Evolutionary conservation across 2,113 vertebrate species (phyloP).

Genomic region (Oenanthe oenanthe): DNA sequence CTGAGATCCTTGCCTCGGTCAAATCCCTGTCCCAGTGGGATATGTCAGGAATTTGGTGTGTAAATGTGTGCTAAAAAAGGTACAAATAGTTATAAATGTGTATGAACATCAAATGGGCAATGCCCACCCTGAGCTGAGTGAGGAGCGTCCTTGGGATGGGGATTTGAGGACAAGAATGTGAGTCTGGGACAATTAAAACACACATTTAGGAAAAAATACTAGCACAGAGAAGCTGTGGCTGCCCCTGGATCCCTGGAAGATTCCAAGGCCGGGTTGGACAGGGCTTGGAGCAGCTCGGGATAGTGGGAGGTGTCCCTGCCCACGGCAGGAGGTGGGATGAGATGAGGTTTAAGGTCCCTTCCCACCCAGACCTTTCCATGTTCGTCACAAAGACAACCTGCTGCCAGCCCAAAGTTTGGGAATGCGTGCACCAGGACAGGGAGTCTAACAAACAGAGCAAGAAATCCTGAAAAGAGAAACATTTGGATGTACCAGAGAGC

Average conservation of each 20-base stretch:
- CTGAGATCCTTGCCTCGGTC: not conserved
- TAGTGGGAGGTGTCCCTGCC: not conserved
- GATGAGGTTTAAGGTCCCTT: not conserved
- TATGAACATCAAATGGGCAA: rapidly evolving
- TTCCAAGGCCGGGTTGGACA: rapidly evolving
- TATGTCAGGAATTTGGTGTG: not conserved
- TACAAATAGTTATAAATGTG: not conserved
- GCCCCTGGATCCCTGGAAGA: not conserved
- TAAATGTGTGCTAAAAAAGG: not conserved
- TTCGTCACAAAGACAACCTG: not conserved
- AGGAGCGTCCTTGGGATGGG: not conserved
- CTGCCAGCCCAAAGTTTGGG: not conserved
- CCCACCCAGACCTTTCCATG: not conserved
- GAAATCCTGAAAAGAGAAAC: not conserved
- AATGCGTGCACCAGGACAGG: rapidly evolving
- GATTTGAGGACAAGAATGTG: not conserved
- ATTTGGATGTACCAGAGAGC: not conserved
- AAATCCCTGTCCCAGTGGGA: not conserved
- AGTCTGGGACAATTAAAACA: not conserved
- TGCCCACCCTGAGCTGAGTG: rapidly evolving
- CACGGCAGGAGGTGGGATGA: rapidly evolving
- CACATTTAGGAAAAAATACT: not conserved
- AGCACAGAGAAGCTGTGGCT: too few species aligned
- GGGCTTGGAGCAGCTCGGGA: not conserved
- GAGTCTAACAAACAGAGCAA: rapidly evolving